phyloP scores from a whole-genome alignment of 2,888 invertebrate genomes.

The Empis livida region DNA sequence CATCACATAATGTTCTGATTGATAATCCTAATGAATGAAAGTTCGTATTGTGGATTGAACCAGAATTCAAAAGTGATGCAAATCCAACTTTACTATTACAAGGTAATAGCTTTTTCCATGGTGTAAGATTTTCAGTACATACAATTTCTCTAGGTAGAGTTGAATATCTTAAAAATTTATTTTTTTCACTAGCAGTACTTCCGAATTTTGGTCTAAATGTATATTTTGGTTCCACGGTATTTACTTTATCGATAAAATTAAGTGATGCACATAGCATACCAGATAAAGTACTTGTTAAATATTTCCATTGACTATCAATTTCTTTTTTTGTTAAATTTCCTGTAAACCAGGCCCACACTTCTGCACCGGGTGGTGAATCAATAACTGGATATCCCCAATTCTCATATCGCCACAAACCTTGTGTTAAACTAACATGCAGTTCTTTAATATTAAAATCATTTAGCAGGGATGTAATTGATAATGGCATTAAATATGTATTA shows the following conservation, averaged over 20 bases:
- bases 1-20: constrained; percentile 61
- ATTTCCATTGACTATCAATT: constrained; percentile 76
- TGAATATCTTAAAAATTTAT: constrained; percentile 49
- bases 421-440: constrained; percentile 80
- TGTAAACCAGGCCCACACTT: constrained; percentile 88
- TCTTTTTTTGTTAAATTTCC: constrained; percentile 29
- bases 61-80: constrained; percentile 76
- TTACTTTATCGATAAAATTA: constrained; percentile 79
- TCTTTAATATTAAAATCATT: constrained; percentile 75
- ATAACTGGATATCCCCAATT: constrained; percentile 89
- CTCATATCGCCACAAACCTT: constrained; percentile 87
- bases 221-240: constrained; percentile 72
- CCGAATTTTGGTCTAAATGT: constrained; percentile 55
- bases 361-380: constrained; percentile 87
- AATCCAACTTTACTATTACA: constrained; percentile 86
- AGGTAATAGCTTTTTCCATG: constrained; percentile 94
- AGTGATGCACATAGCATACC: constrained; percentile 94
- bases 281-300: constrained; percentile 78
- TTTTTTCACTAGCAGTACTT: not conserved
- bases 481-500: constrained; percentile 78
- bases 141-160: constrained; percentile 92
- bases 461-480: constrained; percentile 78
- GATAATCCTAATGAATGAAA: constrained; percentile 85
- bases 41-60: constrained; percentile 80
- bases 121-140: constrained; percentile 97